Evolutionary conservation across 2,888 invertebrate genomes (phyloP).

Genomic region (Theretra japonica): DNA sequence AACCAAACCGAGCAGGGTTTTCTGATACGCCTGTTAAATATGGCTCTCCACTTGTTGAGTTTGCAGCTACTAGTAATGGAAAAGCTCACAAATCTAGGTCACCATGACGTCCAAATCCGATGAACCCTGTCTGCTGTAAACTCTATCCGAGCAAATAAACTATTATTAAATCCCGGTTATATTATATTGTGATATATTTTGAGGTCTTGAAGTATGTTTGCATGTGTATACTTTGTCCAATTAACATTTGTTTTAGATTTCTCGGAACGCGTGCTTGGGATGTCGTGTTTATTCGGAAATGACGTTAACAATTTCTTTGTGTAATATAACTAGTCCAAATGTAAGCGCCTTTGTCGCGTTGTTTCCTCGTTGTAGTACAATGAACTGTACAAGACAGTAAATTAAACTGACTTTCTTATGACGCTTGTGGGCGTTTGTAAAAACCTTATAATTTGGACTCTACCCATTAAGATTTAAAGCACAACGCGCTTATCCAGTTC

Average conservation of each 20-base stretch:
- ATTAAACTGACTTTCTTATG: conserved; percentile 20
- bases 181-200: too few relatives aligned
- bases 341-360: conserved; percentile 37
- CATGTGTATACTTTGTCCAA: background rate
- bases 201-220: background rate
- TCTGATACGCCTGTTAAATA: conserved; percentile 18
- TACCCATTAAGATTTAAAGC: background rate
- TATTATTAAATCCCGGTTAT: background rate
- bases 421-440: background rate
- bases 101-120: conserved; percentile 16
- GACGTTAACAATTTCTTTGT: conserved; percentile 31
- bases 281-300: background rate
- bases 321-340: conserved; percentile 29
- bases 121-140: conserved; percentile 10
- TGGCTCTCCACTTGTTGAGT: conserved; percentile 50
- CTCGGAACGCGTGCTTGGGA: background rate
- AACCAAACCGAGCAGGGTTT: conserved; percentile 3
- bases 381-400: conserved; percentile 23
- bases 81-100: conserved; percentile 24
- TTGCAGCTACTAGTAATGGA: conserved; percentile 30
- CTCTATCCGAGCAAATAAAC: conserved; percentile 1
- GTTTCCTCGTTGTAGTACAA: conserved; percentile 30
- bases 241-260: background rate
- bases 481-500: background rate
- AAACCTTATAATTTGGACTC: conserved; percentile 19